Evolutionary conservation across 2,797 vertebrate genomes (phyloP).

Genomic region (Xenopus petersii): DNA sequence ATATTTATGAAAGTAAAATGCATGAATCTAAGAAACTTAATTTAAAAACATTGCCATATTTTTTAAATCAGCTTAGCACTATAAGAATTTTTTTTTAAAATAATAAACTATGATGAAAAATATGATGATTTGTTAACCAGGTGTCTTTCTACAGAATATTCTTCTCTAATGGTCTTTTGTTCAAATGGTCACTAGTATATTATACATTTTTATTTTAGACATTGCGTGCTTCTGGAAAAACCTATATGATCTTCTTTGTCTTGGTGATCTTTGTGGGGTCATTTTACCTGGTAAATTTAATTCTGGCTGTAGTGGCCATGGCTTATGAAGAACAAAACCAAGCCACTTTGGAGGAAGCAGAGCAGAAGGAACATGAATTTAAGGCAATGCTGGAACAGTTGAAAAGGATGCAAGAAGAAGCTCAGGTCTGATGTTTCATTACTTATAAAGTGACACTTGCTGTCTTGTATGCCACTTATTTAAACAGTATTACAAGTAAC

Average conservation of each 20-base stretch:
- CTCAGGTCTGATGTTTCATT: slow-evolving; percentile 69
- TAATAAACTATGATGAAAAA: too few relatives aligned
- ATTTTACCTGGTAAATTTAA: slow-evolving; percentile 96
- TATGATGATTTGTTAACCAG: too few relatives aligned
- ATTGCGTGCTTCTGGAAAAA: slow-evolving; percentile 94
- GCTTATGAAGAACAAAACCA: slow-evolving; percentile 99
- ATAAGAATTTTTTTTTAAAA: too few relatives aligned
- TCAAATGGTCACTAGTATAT: not conserved
- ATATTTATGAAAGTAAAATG: too few relatives aligned
- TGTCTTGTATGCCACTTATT: too few relatives aligned
- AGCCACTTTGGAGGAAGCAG: slow-evolving; percentile 93
- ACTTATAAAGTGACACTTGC: too few relatives aligned
- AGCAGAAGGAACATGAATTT: slow-evolving; percentile 96
- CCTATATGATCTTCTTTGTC: slow-evolving; percentile 99
- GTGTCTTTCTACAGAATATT: too few relatives aligned
- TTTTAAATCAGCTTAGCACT: too few relatives aligned
- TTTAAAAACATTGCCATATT: too few relatives aligned
- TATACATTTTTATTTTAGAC: slow-evolving; percentile 68
- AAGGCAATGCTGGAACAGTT: slow-evolving; percentile 96
- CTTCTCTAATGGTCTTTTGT: not conserved
- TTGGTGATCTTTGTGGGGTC: slow-evolving; percentile 98
- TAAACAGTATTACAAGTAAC: too few relatives aligned
- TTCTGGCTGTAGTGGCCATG: slow-evolving; percentile 98
- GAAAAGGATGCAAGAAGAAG: slow-evolving; percentile 93
- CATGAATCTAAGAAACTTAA: too few relatives aligned